Evolutionary conservation across 2,797 vertebrate species (phyloP).

Genomic region (Poecilia picta): DNA sequence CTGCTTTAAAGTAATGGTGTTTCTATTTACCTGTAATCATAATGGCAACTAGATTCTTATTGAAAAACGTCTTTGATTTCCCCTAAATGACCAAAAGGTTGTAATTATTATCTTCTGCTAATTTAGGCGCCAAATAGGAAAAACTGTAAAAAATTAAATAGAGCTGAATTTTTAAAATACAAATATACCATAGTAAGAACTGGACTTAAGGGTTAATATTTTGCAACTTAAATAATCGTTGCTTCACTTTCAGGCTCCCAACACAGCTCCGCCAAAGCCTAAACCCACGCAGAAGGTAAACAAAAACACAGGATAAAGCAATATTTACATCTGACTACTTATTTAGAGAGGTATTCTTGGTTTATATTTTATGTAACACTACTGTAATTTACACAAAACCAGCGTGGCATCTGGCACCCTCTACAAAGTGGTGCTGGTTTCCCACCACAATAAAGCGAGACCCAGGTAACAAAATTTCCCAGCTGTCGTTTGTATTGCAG

Average conservation of each 20-base stretch:
- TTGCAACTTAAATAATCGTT: not conserved
- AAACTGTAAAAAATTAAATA: too few species aligned
- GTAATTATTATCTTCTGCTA: too few species aligned
- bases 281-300: not conserved
- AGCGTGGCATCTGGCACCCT: not conserved
- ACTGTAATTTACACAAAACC: not conserved
- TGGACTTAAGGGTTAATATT: not conserved
- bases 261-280: accelerated
- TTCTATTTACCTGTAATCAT: too few species aligned
- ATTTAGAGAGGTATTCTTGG: not conserved
- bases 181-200: too few species aligned
- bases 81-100: too few species aligned
- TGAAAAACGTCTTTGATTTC: too few species aligned
- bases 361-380: not conserved
- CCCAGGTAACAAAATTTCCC: not conserved
- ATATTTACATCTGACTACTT: not conserved
- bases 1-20: too few species aligned
- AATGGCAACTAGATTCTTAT: too few species aligned
- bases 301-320: not conserved
- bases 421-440: not conserved
- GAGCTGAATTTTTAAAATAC: too few species aligned
- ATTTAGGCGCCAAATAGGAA: too few species aligned
- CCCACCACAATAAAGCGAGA: not conserved
- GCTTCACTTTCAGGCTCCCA: not conserved
- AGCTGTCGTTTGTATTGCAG: not conserved